Base-by-base conservation (phyloP, 2,797 vertebrate genomes). In the Petrocephalus sullivani region DNA sequence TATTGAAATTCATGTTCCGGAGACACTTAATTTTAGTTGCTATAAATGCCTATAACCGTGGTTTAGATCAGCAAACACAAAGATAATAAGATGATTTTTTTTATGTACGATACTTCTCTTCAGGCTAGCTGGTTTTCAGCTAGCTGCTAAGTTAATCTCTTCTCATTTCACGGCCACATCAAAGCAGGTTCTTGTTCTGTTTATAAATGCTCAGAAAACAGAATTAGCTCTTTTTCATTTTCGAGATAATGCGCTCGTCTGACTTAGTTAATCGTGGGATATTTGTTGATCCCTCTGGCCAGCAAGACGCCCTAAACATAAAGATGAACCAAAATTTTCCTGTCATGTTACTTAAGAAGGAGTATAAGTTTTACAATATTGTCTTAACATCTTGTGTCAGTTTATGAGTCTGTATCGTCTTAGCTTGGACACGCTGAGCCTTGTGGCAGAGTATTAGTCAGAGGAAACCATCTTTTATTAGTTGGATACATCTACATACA, bases 401-500 rank as follows among this genome's bases (percentile, higher is more conserved):
- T 46, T 78, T 19, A 67, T 83, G 46, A 53, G 46, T 51, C 46
- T 83, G 81, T 14, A 49, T 83, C 81, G n/a, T 83, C 8, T 4
- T 53, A 51, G 81, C 16, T 41, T 49, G 12, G n/a, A 49, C 3
- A 28, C 10, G 1, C 7, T 21, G 9, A 83, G 81, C n/a, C 81
- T 83, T 16, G 49, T 12, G 51, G 28, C 56, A 87, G 19, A 49
- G 9, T 87, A 51, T n/a, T 87, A 56, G 54, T 85, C 4, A 16
- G 61, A 37, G 3, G 85, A 87, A 64, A 28, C 23, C 57, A 16
- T 87, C 19, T 84, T 88, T 84, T 37, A 58, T 85, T 60, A 60
- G 23, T 89, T 67, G 60, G 60, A 87, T 49, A 46, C 33, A 58
- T 86, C 53, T 85, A 37, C 14, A 82, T 85, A 53, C 86, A 46